Percentiles rank a stretch among this genome's conserved stretches.
Evolutionary conservation across 2,888 invertebrate genomes (phyloP).

Genomic region (Thymelicus sylvestris): DNA sequence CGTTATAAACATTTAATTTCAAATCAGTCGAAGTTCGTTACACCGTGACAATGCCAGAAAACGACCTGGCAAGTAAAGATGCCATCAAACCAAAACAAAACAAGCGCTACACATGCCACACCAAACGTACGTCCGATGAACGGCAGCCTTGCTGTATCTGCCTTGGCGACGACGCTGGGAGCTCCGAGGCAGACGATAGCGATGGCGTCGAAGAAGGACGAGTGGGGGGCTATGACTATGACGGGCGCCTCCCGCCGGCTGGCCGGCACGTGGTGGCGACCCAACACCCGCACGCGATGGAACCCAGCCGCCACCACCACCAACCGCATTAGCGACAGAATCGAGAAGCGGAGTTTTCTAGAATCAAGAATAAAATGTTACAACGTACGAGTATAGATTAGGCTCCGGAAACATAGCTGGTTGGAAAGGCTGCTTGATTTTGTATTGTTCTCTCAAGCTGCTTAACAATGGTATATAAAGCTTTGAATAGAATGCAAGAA

Average conservation of each 20-base stretch:
- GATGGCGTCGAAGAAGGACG: conserved; percentile 95
- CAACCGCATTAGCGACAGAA: conserved; percentile 88
- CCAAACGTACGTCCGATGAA: conserved; percentile 94
- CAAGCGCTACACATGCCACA: conserved; percentile 36
- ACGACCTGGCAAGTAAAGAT: neutral
- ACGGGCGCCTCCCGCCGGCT: conserved; percentile 90
- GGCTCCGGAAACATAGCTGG: too few relatives aligned
- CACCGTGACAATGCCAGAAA: neutral
- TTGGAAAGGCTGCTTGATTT: too few relatives aligned
- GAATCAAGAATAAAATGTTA: conserved; percentile 36
- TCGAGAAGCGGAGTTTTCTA: conserved; percentile 87
- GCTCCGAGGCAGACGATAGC: conserved; percentile 93
- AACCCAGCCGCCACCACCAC: conserved; percentile 93
- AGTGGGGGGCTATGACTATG: conserved; percentile 95
- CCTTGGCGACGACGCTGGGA: conserved; percentile 95
- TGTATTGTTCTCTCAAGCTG: too few relatives aligned
- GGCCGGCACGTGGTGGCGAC: conserved; percentile 81
- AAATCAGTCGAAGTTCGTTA: neutral
- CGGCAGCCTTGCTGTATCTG: conserved; percentile 92
- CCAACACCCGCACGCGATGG: conserved; percentile 90
- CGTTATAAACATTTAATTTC: too few relatives aligned
- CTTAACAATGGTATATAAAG: too few relatives aligned
- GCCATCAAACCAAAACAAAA: conserved; percentile 15
- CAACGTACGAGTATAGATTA: neutral
- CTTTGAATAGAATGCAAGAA: too few relatives aligned